Percentiles rank a stretch among this genome's conserved stretches.
These are phyloP conservation scores for Phorcus lineatus DNA, from an alignment of 2,888 invertebrate species.

Conservation along the genomic window DNA sequence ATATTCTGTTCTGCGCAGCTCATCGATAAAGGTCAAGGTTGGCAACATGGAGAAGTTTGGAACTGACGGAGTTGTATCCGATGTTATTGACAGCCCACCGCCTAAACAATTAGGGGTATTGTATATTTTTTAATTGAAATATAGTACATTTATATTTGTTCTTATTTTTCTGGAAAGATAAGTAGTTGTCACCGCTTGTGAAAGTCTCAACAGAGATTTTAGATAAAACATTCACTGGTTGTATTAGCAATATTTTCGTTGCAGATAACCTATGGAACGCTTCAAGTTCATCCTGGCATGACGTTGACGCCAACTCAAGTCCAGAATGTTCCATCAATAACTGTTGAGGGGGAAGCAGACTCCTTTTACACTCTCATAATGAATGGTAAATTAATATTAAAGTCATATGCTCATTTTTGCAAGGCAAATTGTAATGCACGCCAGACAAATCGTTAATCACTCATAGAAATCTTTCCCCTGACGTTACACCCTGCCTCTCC, in stretches of 20 bases:
- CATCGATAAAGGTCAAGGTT: background rate
- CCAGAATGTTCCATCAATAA: slow-evolving; percentile 83
- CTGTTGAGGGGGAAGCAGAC: slow-evolving; percentile 79
- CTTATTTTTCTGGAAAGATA: too few relatives aligned
- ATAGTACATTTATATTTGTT: too few relatives aligned
- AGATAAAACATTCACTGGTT: too few relatives aligned
- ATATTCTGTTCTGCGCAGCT: too few relatives aligned
- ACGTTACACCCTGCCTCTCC: too few relatives aligned
- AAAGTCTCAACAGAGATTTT: too few relatives aligned
- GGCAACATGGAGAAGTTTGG: slow-evolving; percentile 25
- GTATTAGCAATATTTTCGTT: background rate
- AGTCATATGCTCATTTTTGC: too few relatives aligned
- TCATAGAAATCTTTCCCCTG: too few relatives aligned
- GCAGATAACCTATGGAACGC: background rate
- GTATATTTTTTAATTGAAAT: too few relatives aligned
- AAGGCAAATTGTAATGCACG: too few relatives aligned
- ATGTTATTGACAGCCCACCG: slow-evolving; percentile 37
- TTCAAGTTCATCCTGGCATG: slow-evolving; percentile 79
- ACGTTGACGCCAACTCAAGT: slow-evolving; percentile 84
- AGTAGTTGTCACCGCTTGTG: too few relatives aligned
- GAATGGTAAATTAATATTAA: slow-evolving; percentile 81
- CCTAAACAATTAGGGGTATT: slow-evolving; percentile 29
- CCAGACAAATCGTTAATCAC: too few relatives aligned
- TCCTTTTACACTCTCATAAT: slow-evolving; percentile 86
- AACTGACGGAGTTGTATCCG: slow-evolving; percentile 34